phyloP scores from a whole-genome alignment of 2,797 vertebrate genomes.

The Etheostoma perlongum region DNA sequence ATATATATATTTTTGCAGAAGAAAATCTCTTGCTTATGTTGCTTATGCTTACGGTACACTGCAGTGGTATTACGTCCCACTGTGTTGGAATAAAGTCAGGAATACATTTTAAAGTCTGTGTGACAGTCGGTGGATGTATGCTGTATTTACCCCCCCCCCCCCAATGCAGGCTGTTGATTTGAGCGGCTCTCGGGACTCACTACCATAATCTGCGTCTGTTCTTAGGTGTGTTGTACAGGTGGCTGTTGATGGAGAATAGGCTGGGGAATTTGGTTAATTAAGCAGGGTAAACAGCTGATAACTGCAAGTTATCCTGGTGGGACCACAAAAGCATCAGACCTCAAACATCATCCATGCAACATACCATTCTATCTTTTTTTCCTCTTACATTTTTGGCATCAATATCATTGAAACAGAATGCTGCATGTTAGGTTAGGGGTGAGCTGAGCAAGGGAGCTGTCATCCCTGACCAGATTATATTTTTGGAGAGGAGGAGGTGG shows the following conservation, averaged over 20 bases:
- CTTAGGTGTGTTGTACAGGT: slow-evolving; percentile 83
- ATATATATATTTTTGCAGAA: not conserved
- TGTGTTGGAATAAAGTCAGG: slow-evolving; percentile 12
- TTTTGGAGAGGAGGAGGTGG: slow-evolving; percentile 54
- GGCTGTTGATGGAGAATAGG: slow-evolving; percentile 66
- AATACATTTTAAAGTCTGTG: slow-evolving; percentile 34
- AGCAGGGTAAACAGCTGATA: slow-evolving; percentile 81
- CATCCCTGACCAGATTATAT: slow-evolving; percentile 59
- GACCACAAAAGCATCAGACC: slow-evolving; percentile 64
- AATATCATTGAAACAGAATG: slow-evolving; percentile 53
- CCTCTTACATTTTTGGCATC: slow-evolving; percentile 21
- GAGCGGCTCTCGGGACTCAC: slow-evolving; percentile 65
- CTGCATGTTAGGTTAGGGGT: slow-evolving; percentile 41
- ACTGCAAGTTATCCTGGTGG: slow-evolving; percentile 72
- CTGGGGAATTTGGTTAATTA: slow-evolving; percentile 86
- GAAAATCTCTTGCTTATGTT: slow-evolving; percentile 42
- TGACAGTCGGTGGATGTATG: slow-evolving; percentile 72
- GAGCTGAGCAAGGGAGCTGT: slow-evolving; percentile 57
- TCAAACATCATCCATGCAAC: slow-evolving; percentile 47
- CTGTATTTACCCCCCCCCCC: slow-evolving; percentile 49
- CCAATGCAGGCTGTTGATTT: slow-evolving; percentile 80
- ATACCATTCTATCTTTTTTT: slow-evolving; percentile 19
- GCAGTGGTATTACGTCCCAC: slow-evolving; percentile 7
- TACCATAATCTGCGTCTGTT: slow-evolving; percentile 77
- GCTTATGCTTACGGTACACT: slow-evolving; percentile 12